A percentile compares a stretch with the other conserved stretches of the same genome.
Conservation (phyloP, 2,797 vertebrate species). For the Anguilla pacifica region DNA sequence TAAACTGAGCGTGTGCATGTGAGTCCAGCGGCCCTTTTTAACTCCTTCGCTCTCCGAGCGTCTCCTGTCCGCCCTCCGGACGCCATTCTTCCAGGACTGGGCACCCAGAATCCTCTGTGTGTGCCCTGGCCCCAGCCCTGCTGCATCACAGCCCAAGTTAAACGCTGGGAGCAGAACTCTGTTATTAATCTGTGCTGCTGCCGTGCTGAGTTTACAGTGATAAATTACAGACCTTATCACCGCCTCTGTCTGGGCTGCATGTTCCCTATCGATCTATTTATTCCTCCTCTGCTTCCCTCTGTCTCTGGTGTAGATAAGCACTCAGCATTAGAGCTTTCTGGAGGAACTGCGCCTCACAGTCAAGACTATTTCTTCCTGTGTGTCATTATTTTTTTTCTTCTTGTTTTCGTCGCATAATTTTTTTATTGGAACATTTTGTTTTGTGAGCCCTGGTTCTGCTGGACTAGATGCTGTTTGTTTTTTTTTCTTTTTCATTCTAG, state of each 20-base stretch:
- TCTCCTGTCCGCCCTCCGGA: background rate
- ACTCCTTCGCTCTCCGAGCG: background rate
- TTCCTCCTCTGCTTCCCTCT: background rate
- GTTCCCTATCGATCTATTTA: background rate
- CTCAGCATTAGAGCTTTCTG: background rate
- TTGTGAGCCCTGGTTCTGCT: background rate
- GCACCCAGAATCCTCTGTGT: too few relatives aligned
- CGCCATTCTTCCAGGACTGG: background rate
- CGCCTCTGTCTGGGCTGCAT: background rate
- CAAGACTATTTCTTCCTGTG: background rate
- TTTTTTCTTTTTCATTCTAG: background rate
- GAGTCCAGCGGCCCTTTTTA: background rate
- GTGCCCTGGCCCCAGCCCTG: background rate
- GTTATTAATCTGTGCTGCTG: background rate
- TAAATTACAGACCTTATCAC: background rate
- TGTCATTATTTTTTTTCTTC: slow-evolving; percentile 7
- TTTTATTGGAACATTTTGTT: background rate
- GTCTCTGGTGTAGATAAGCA: background rate
- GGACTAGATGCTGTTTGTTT: background rate
- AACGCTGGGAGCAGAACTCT: background rate
- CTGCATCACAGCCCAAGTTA: background rate
- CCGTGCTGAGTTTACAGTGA: background rate
- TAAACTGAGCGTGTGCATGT: too few relatives aligned
- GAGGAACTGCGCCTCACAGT: background rate
- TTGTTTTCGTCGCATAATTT: background rate